Evolutionary conservation across 2,113 vertebrate species (phyloP), one percentile per base, ranked within the genome.

Genomic region (Brevimyrus niger): DNA sequence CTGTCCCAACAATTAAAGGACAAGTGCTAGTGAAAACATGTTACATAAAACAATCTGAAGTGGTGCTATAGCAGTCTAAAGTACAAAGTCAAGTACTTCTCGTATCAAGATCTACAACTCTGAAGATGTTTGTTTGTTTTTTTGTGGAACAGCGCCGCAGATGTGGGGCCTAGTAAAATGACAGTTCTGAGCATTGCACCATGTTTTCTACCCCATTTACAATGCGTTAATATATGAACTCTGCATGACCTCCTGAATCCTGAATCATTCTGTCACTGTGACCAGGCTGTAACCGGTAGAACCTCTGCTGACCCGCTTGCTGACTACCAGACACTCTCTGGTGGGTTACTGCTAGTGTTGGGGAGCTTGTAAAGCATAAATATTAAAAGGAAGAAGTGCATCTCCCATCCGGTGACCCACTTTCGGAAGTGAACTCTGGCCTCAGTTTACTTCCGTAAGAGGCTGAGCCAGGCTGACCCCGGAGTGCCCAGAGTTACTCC

Each of bases 361-460:
- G 19, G 19, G 53, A 21, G 53, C 19, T 55, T 6, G 31, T 19
- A 46, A 46, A 11, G 38, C 6, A 53, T 31, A 53, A 86, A 86
- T 15, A 46, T 27, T 65, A 38, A 87, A 61, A 53, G 53, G 35
- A 35, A 89, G 0, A 35, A 73, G 73, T 53, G 73, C 3, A 50
- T 1, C 47, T 55, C 7, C 48, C 35, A 46, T 61, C n/a, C 21
- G 9, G 86, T 87, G 87, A 87, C 87, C 87, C 87, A 21, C 47
- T 42, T 76, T 73, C 4, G 1, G 19, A 53, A 17, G 31, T 31
- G 47, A 47, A 88, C 90, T 87, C 87, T 48, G 91, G 87, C 90
- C 47, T 21, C 38, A 38, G 53, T 87, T 86, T 15, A 86, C 90
- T 76, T 80, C 35, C n/a, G 3, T 89, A 86, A 53, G 31, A 88